Base-by-base conservation (phyloP, 2,113 vertebrate species). In the Verasper variegatus region DNA sequence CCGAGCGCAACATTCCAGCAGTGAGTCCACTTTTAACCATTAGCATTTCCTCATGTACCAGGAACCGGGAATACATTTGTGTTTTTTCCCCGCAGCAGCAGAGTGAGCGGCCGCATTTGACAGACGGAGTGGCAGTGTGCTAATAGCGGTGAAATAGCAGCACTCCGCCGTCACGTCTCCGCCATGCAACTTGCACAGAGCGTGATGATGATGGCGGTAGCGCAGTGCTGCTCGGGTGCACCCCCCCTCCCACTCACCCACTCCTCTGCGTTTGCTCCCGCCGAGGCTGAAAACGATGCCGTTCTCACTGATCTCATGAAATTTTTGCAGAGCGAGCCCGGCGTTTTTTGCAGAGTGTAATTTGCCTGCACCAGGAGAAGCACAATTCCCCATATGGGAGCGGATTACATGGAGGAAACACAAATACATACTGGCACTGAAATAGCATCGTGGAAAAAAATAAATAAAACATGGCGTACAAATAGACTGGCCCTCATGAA, bases 131-230 rank as follows among this genome's bases (percentile, higher is more conserved):
- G 79, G 69, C 78, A 74, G 78, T 62, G 76, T 45, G 82, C 72
- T 88, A 89, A 88, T 82, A 68, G 75, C 74, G 47, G 83, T 69
- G 68, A 89, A 87, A 68, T 77, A 84, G 85, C 83, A 80, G 71
- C 65, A 21, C 64, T 77, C 54, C 67, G 35, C 21, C 63, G 23
- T 70, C 67, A 10, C 76, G 35, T 78, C 73, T 47, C 54, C 15
- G 26, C 56, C 15, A 78, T 37, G 56, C 67, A 12, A 42, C 64
- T 2, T 71, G 73, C 71, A 74, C 59, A 72, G 64, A 51, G 70
- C 2, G 26, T 23, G 66, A 58, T 56, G 78, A 57, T 65, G 66
- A 55, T 54, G 78, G 54, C 65, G 57, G 14, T 20, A 17, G 62
- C 20, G 70, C 6, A 60, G 68, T 58, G 77, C 42, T 51, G 77